Evolutionary conservation across 2,888 invertebrate species (phyloP).

Genomic region (Ypsolopha sequella): DNA sequence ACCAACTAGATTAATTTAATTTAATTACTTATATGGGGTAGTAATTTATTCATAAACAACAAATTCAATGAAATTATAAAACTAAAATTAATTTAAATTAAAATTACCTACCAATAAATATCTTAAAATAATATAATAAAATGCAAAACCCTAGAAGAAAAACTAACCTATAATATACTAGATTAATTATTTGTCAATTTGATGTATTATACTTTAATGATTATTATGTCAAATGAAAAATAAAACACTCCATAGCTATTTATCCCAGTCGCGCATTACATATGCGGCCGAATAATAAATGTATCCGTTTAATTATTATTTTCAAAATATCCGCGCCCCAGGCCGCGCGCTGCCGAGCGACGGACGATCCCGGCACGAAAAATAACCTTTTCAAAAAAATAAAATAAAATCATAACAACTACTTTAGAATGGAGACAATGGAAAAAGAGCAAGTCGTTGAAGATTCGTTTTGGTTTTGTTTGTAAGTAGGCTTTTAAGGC

Average conservation of each 20-base stretch:
- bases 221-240: background rate
- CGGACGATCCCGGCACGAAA: conserved; percentile 7
- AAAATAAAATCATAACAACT: conserved; percentile 21
- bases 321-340: conserved; percentile 63
- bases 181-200: too few species aligned
- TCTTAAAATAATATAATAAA: too few species aligned
- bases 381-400: conserved; percentile 9
- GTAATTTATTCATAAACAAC: too few species aligned
- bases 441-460: conserved; percentile 4
- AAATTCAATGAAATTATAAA: too few species aligned
- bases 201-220: too few species aligned
- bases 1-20: too few species aligned
- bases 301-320: conserved; percentile 70
- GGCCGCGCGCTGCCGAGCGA: conserved; percentile 25
- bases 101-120: too few species aligned
- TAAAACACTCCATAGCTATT: conserved; percentile 29
- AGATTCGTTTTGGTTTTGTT: background rate
- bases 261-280: conserved; percentile 40
- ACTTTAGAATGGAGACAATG: conserved; percentile 10
- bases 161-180: too few species aligned
- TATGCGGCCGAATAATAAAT: conserved; percentile 61
- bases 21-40: too few species aligned
- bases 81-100: too few species aligned
- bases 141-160: too few species aligned
- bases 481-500: too few species aligned